Evolutionary conservation across 2,888 invertebrate genomes (phyloP), one percentile per base, ranked within the genome.

Genomic region (Latrodectus elegans): DNA sequence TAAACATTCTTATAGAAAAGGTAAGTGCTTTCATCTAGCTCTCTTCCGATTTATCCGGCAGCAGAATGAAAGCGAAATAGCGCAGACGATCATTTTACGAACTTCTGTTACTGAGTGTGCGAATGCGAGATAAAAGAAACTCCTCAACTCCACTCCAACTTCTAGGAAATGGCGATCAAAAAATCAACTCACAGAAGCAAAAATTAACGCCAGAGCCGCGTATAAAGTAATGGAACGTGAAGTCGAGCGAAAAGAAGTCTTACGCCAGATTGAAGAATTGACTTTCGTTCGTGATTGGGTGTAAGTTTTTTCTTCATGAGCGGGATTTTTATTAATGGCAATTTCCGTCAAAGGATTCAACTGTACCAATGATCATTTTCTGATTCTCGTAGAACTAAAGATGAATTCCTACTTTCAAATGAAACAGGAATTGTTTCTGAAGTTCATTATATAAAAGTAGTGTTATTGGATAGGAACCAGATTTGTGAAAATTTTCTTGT

Each of bases 31-130:
- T 68, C 22, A 52, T 15, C 38, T 67, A 22, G 65, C 55, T 73
- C 74, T 65, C 74, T 64, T 64, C 81, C 67, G 73, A 81, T 81
- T 74, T 81, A 81, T 81, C 81, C 74, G 53, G 22, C 6, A 6
- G 38, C 38, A 38, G 73, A 81, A 67, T 53, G 73, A 74, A 81
- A 81, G 73, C 72, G 73, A 38, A 38, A 38, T 38, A 38, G 38
- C 38, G 81, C 81, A 81, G 81, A 81, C 80, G 80, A 80, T 80
- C 80, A 38, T 80, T 80, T 80, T 80, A 80, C 81, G 73, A 81
- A 74, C 81, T 81, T 81, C 81, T 67, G 52, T 38, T 38, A 38
- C 65, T 81, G 81, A 81, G 81, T 81, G 81, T 81, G 81, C 67
- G 74, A 81, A 74, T 67, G 73, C 67, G 81, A 81, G 81, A 81